Evolutionary conservation across 2,113 vertebrate genomes (phyloP), one percentile per base, ranked within the genome.

Genomic region (Hippopotamus amphibius): DNA sequence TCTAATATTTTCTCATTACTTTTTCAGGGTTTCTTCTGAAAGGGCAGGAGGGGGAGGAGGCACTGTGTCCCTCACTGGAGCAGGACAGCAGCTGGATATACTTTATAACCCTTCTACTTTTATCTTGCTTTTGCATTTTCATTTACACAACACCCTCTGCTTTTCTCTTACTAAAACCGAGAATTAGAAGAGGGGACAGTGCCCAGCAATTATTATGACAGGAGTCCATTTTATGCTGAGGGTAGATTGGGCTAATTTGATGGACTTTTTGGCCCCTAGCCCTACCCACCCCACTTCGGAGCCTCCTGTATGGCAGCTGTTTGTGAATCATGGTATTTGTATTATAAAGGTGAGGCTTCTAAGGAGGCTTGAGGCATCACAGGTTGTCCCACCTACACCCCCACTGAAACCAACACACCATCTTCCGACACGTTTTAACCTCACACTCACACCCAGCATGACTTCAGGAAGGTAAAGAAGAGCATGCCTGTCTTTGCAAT

Each of bases 241-340:
- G 5, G 17, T 13, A 53, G 43, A 33, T 0, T 2, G 13, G 55
- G 59, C 15, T 66, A 13, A 63, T 19, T 71, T 41, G 22, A 79
- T 7, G 4, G 28, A 26, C 1, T 0, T 10, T 22, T n/a, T 84
- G 74, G 50, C 12, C 1, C 16, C 14, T 5, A 3, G 17, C 15
- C 12, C 24, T 57, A 5, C 16, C 33, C 63, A 55, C 24, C 61
- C 17, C 28, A 41, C 46, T 30, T 41, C 9, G 22, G 22, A 83
- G 46, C 1, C 12, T 19, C 33, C 48, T 17, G 33, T 41, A 24
- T 5, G 17, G 53, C 71, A 71, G 21, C n/a, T 81, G 24, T 17
- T 65, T 85, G 71, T 85, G 94, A 59, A 85, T 66, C 77, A 17
- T 17, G 19, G 16, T 69, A 26, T 92, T 92, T 96, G 72, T 74